Evolutionary conservation across 1,140 invertebrate genomes (phyloP), one percentile per base, ranked within the genome.

Genomic region (Plectus sambesii): DNA sequence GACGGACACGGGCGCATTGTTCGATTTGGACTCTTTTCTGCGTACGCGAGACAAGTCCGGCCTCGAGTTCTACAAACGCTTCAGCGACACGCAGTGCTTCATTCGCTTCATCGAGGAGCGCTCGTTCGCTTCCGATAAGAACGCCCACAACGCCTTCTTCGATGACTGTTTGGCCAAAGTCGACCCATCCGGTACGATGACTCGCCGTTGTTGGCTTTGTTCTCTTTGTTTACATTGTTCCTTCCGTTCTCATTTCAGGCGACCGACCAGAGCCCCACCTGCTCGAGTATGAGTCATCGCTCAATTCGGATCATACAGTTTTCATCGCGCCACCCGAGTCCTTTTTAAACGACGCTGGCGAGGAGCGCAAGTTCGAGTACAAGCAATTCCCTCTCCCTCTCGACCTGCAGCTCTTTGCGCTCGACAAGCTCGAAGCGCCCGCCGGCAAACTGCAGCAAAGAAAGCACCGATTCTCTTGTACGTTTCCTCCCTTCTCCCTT

Each of bases 71-170:
- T 67, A 63, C 42, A 49, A 52, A 30, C 46, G 46, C 22, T 68
- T 67, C 46, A 43, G 42, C 9, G 61, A 69, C 25, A 67, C 64
- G 2, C 66, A 63, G 27, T 67, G 47, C 8, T 67, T 67, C 36
- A 67, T 53, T 39, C 80, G 88, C 35, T 98, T 98, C 72, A 96
- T 99, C 57, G 92, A 98, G 73, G 93, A 99, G 73, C 78, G 92
- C 29, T 94, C 88, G 60, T 97, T 98, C 74, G 87, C 97, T 0
- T 92, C 88, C 9, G 89, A 96, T 62, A 87, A 87, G 69, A 81
- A 81, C 54, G 65, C 51, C 9, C 66, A 61, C 40, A 74, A 98
- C 44, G 86, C 88, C 8, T 98, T 98, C 74, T 98, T 98, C 69
- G 93, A 98, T 72, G 89, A 98, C 69, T 97, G 90, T 67, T 81